Percentiles rank a stretch among this genome's conserved stretches.
phyloP scores from a whole-genome alignment of 2,888 invertebrate species.

The Allygus modestus region DNA sequence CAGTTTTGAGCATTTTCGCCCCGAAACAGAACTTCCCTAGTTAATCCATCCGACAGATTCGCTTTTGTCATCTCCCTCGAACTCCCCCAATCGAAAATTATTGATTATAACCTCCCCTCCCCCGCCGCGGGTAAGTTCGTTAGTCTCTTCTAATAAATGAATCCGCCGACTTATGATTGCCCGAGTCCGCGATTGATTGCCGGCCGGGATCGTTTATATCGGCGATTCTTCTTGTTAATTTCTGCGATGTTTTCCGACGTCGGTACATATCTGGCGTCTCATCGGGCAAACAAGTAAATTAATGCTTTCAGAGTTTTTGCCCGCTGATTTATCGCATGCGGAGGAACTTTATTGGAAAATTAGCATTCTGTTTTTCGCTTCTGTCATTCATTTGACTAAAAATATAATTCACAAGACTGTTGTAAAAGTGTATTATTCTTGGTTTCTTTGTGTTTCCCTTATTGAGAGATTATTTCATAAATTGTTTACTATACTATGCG shows the following conservation, averaged over 20 bases:
- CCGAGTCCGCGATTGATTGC: constrained; percentile 50
- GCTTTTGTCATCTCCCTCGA: constrained; percentile 58
- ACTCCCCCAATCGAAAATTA: constrained; percentile 62
- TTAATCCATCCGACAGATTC: constrained; percentile 59
- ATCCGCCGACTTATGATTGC: constrained; percentile 61
- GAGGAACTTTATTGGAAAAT: constrained; percentile 13
- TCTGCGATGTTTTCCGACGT: constrained; percentile 2
- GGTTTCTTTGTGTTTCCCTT: too few species aligned
- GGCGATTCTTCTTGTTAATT: constrained; percentile 55
- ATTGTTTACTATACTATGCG: too few species aligned
- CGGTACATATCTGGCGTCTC: constrained; percentile 47
- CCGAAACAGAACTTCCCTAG: constrained; percentile 57
- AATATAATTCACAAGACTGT: too few species aligned
- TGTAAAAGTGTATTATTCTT: too few species aligned
- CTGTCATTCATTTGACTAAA: not conserved
- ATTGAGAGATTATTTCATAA: too few species aligned
- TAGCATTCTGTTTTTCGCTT: not conserved
- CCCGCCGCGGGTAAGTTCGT: constrained; percentile 59
- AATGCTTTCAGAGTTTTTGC: constrained; percentile 42
- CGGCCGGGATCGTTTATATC: constrained; percentile 4
- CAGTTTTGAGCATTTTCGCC: constrained; percentile 62
- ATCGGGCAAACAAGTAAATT: constrained; percentile 50
- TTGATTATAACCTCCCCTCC: constrained; percentile 60
- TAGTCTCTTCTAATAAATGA: constrained; percentile 58
- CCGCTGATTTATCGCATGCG: constrained; percentile 26